phyloP scores from a whole-genome alignment of 2,797 vertebrate genomes.

The Acropternis orthonyx region DNA sequence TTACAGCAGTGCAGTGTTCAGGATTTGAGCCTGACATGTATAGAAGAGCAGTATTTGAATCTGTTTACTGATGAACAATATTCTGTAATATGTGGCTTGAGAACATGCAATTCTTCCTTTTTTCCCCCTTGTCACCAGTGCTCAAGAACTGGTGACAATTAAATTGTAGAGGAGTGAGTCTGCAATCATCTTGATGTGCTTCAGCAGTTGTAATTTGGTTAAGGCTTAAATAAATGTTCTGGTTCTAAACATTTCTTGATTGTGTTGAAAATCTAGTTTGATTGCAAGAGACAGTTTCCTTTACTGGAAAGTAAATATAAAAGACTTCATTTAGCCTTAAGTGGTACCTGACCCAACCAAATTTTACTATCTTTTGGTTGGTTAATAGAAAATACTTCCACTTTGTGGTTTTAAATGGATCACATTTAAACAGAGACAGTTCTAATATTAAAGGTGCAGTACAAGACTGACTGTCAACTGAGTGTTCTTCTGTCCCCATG shows the following conservation, averaged over 20 bases:
- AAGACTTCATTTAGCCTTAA: neutral
- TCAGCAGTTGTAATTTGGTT: constrained; percentile 32
- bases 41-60: constrained; percentile 7
- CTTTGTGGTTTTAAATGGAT: constrained; percentile 26
- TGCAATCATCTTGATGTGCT: neutral
- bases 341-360: neutral
- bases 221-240: constrained; percentile 36
- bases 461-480: neutral
- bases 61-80: constrained; percentile 26
- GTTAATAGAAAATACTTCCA: constrained; percentile 36
- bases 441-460: neutral
- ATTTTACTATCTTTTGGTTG: constrained; percentile 4
- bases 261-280: constrained; percentile 40
- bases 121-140: neutral
- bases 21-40: neutral
- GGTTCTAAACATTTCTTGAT: neutral
- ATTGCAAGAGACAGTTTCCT: constrained; percentile 30
- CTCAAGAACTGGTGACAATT: constrained; percentile 21
- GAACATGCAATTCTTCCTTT: neutral
- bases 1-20: neutral
- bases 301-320: constrained; percentile 40
- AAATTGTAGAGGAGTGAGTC: neutral
- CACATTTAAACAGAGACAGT: neutral
- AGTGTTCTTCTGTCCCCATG: neutral
- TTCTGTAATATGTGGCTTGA: neutral